Base-by-base conservation (phyloP, 2,797 vertebrate genomes). In the Pelodytes ibericus region DNA sequence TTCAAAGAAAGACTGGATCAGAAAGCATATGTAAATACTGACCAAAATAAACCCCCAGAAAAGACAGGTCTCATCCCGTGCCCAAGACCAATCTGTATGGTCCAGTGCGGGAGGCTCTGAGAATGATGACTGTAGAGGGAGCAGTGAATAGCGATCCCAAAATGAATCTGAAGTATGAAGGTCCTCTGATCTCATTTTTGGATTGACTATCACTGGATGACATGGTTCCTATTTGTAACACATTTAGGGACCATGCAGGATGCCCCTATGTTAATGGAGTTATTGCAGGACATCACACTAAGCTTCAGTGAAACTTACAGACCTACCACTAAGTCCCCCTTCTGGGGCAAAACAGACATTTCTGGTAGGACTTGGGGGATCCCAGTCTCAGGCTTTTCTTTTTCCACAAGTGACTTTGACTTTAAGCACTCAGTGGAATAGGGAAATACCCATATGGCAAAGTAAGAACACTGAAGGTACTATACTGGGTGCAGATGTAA, bases 141-240 rank as follows among this genome's bases (percentile, higher is more conserved):
- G n/a, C 49, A 24, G n/a, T 26, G 6, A 29, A 2, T 26, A 20
- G 2, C 2, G 16, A 58, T 26, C 24, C 13, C 26, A 29, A 58
- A 2, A 6, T 26, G 56, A 27, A 58, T 13, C 26, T 10, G 7
- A 25, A 16, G 56, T 4, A 8, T 2, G 26, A 27, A 15, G 24
- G 2, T 29, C 13, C 56, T 58, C 56, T 58, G 25, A 58, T 29
- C 13, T 58, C 56, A 26, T 58, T 58, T 26, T 58, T 15, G 4
- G 56, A 26, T 15, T 58, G 56, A 58, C 3, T 58, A 58, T 6
- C 56, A 26, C 56, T 58, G 56, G 56, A 26, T 2, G 56, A 58
- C 25, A 58, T 58, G 26, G 56, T 58, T 58, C 56, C 56, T 58
- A 29, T 26, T 58, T 58, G 56, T 27, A 58, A 29, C 2, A 58